Percentiles rank a stretch among this genome's conserved stretches.
phyloP scores from a whole-genome alignment of 2,797 vertebrate species.

The Danio jaintianensis region DNA sequence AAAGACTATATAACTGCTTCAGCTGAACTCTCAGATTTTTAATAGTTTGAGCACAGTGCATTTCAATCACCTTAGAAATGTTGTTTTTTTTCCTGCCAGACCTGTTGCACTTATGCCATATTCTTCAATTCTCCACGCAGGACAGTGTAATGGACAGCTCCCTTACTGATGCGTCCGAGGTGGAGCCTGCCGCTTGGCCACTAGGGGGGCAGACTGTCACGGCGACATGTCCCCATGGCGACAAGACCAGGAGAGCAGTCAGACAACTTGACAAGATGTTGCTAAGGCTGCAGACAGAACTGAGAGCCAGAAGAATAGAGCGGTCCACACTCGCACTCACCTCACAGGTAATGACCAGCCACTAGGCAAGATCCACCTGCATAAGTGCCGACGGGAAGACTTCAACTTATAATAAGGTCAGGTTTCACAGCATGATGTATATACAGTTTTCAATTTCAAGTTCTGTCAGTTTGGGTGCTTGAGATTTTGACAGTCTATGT shows the following conservation, averaged over 20 bases:
- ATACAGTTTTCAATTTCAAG: conserved; percentile 1
- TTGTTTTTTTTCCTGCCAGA: neutral
- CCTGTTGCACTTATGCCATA: conserved; percentile 6
- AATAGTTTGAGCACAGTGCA: neutral
- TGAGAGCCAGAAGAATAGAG: conserved; percentile 44
- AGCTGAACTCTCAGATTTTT: neutral
- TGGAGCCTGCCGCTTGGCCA: conserved; percentile 15
- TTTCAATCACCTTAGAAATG: neutral
- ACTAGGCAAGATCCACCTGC: conserved; percentile 25
- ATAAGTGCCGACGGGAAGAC: neutral
- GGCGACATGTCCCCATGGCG: conserved; percentile 62
- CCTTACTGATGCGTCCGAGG: conserved; percentile 51
- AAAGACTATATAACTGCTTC: conserved; percentile 12
- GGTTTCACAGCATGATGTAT: neutral
- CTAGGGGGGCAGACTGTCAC: conserved; percentile 19
- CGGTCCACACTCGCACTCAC: conserved; percentile 14
- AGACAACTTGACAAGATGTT: conserved; percentile 65
- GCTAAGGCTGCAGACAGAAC: conserved; percentile 59
- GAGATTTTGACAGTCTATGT: conserved; percentile 12
- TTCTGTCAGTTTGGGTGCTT: conserved; percentile 20
- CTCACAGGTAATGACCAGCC: conserved; percentile 42
- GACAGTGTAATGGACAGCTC: conserved; percentile 77
- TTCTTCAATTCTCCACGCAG: conserved; percentile 59
- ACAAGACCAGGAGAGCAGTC: conserved; percentile 49
- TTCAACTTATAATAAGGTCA: conserved; percentile 36